These are phyloP conservation scores for Macropus fuliginosus DNA, from an alignment of 2,797 vertebrate species.

Conservation along the genomic window DNA sequence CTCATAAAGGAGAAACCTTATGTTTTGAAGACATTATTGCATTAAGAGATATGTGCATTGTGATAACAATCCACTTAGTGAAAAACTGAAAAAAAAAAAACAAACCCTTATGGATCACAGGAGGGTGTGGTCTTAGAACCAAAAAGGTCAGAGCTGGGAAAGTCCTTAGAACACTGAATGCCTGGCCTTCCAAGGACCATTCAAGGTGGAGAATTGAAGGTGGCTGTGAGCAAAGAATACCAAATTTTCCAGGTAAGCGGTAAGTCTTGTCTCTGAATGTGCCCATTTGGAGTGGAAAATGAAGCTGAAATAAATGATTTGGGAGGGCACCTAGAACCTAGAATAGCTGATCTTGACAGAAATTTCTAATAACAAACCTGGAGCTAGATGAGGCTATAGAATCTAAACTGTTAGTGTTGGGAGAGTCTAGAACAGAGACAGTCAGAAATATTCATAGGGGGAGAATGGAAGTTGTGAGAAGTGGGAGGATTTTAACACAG, in stretches of 20 bases:
- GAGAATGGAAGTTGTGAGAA: background rate
- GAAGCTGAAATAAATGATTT: background rate
- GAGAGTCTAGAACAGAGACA: background rate
- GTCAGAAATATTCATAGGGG: background rate
- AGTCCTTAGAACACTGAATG: background rate
- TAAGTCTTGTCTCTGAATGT: background rate
- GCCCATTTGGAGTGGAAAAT: background rate
- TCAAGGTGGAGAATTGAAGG: background rate
- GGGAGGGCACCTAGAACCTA: background rate
- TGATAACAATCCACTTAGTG: background rate
- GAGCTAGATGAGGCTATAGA: background rate
- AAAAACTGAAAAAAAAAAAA: background rate
- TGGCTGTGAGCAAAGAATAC: background rate
- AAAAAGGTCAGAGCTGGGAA: background rate
- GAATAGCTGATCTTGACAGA: background rate
- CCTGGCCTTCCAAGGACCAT: background rate
- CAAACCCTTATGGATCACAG: background rate
- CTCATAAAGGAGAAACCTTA: no score
- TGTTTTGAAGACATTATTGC: no score
- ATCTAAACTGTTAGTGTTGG: background rate
- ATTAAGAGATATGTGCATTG: background rate
- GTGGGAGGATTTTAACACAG: background rate
- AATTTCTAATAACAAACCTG: background rate
- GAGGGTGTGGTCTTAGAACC: background rate
- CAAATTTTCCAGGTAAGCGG: background rate